Percentiles rank a stretch among this genome's conserved stretches.
phyloP scores from a whole-genome alignment of 2,113 vertebrate species.

The Dicerorhinus sumatrensis region DNA sequence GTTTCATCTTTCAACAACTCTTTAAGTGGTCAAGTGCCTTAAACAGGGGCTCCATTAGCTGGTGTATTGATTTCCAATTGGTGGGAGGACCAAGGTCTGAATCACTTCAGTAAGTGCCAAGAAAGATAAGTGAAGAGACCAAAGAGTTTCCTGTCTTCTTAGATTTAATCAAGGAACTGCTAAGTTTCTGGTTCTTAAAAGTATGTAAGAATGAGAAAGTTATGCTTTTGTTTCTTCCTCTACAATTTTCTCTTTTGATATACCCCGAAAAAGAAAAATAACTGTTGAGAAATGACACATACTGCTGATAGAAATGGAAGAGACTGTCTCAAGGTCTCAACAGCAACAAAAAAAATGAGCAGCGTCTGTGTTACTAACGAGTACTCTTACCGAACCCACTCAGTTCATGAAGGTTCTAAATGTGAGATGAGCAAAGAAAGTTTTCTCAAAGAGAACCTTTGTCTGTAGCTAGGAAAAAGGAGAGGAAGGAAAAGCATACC shows the following conservation, averaged over 20 bases:
- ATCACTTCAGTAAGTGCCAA: not conserved
- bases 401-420: not conserved
- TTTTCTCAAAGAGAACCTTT: not conserved
- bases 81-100: not conserved
- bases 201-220: conserved; percentile 5
- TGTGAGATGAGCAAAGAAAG: not conserved
- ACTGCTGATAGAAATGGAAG: not conserved
- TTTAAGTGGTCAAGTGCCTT: not conserved
- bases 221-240: not conserved
- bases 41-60: not conserved
- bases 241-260: not conserved
- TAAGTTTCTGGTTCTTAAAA: conserved; percentile 40
- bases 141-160: conserved; percentile 17
- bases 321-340: not conserved
- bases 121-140: not conserved
- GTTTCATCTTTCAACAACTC: not conserved
- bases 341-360: not conserved
- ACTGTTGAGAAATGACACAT: not conserved
- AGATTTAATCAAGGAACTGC: conserved; percentile 38
- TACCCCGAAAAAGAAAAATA: conserved; percentile 23
- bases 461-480: not conserved
- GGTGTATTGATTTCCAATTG: conserved; percentile 30
- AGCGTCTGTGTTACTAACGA: not conserved
- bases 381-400: not conserved
- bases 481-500: not conserved